phyloP scores from a whole-genome alignment of 2,113 vertebrate species.

The Anolis carolinensis region DNA sequence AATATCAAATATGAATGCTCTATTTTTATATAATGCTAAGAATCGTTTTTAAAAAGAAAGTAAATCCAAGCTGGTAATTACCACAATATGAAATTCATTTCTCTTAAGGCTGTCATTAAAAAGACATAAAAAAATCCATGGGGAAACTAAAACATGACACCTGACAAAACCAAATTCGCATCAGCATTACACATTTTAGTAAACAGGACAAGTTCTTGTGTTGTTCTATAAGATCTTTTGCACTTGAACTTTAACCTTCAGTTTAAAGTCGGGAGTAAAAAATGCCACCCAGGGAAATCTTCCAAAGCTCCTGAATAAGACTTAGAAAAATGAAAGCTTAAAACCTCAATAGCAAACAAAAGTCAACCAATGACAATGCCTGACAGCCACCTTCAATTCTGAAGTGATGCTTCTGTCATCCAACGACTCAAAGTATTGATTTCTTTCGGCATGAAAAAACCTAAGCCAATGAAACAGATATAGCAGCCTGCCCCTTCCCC shows the following conservation, averaged over 20 bases:
- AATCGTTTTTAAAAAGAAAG: background rate
- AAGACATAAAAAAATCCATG: constrained; percentile 67
- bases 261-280: constrained; percentile 78
- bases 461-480: constrained; percentile 88
- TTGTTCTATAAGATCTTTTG: constrained; percentile 75
- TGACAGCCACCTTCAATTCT: constrained; percentile 96
- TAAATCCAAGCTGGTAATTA: constrained; percentile 57
- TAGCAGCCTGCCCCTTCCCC: constrained; percentile 70
- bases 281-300: constrained; percentile 85
- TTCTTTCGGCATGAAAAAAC: constrained; percentile 86
- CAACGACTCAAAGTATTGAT: constrained; percentile 89
- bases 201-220: constrained; percentile 75
- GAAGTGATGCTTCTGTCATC: constrained; percentile 95
- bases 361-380: constrained; percentile 92
- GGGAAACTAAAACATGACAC: constrained; percentile 55
- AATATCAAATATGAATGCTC: background rate
- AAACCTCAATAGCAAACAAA: constrained; percentile 93
- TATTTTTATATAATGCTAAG: background rate
- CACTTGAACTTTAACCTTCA: constrained; percentile 84
- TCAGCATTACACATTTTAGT: constrained; percentile 73
- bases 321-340: constrained; percentile 94
- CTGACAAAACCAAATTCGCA: constrained; percentile 76
- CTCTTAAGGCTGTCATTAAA: constrained; percentile 76
- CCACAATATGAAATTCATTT: constrained; percentile 69
- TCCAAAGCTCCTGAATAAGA: constrained; percentile 79